These are phyloP conservation scores for Karalla daura DNA, from an alignment of 2,797 vertebrate species.

Conservation along the genomic window DNA sequence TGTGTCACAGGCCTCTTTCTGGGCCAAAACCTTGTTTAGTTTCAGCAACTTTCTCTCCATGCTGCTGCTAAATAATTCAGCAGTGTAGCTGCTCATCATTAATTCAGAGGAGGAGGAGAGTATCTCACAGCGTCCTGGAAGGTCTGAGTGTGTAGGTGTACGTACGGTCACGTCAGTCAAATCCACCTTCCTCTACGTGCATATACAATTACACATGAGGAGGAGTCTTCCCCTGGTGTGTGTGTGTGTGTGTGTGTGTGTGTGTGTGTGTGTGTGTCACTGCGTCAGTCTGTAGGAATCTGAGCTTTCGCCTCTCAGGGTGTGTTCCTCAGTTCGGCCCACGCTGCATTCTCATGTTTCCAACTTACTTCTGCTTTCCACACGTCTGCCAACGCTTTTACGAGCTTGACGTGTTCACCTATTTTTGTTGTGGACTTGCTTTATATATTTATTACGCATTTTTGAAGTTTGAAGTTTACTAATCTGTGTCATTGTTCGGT, in stretches of 20 bases:
- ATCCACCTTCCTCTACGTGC: constrained; percentile 7
- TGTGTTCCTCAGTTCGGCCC: constrained; percentile 32
- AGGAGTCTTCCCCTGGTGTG: background rate
- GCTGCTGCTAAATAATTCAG: constrained; percentile 78
- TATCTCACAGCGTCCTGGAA: constrained; percentile 35
- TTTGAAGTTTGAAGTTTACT: no score
- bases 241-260: constrained; percentile 7
- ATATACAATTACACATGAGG: constrained; percentile 14
- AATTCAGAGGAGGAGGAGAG: constrained; percentile 70
- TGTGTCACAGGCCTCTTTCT: constrained; percentile 43
- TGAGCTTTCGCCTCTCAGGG: constrained; percentile 47
- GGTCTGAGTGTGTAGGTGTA: constrained; percentile 1
- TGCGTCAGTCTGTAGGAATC: constrained; percentile 56
- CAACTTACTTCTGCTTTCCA: background rate
- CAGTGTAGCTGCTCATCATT: constrained; percentile 71
- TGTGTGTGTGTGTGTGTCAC: constrained; percentile 15
- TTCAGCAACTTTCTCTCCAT: constrained; percentile 73
- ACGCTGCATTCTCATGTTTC: constrained; percentile 20
- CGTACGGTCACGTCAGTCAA: constrained; percentile 6
- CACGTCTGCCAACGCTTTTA: background rate
- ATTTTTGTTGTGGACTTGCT: background rate
- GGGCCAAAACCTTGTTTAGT: constrained; percentile 64
- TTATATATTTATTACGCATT: no score
- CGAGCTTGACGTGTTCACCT: background rate
- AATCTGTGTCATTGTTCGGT: no score